These are phyloP conservation scores for Leptopilina drosophilae DNA, from an alignment of 2,888 invertebrate species.

Conservation along the genomic window DNA sequence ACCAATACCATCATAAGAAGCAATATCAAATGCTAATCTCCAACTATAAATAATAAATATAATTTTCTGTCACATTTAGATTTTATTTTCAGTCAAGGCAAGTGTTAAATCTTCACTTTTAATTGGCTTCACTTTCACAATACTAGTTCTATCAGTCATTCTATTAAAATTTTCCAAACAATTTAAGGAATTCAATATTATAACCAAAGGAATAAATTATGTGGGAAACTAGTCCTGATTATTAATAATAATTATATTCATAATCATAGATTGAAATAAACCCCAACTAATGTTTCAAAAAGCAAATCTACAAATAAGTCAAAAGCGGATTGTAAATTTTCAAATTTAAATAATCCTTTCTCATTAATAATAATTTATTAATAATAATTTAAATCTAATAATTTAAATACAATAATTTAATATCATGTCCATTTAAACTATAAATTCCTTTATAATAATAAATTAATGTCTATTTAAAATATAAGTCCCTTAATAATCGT, in stretches of 20 bases:
- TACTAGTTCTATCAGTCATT: background rate
- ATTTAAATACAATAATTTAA: too few species aligned
- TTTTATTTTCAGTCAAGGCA: background rate
- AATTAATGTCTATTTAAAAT: too few species aligned
- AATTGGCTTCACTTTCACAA: slow-evolving; percentile 21
- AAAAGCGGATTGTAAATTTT: too few species aligned
- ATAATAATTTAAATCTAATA: too few species aligned
- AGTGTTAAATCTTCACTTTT: slow-evolving; percentile 16
- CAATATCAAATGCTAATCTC: slow-evolving; percentile 26
- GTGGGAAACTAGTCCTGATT: background rate
- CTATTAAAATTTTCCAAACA: background rate
- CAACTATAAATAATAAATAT: slow-evolving; percentile 6
- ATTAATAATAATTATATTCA: background rate
- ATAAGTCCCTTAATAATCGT: too few species aligned
- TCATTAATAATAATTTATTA: too few species aligned
- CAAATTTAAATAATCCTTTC: too few species aligned
- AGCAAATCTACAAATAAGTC: too few species aligned
- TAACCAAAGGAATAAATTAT: background rate
- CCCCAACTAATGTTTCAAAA: background rate
- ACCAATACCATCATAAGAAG: slow-evolving; percentile 29
- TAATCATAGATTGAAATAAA: background rate
- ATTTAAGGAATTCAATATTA: background rate
- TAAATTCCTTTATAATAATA: too few species aligned
- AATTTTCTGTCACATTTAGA: background rate
- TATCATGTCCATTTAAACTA: too few species aligned